A percentile compares a stretch with the other conserved stretches of the same genome.
These are phyloP conservation scores for Astreopora myriophthalma DNA, from an alignment of 64 coral and sea anemone genomes.

Conservation along the genomic window DNA sequence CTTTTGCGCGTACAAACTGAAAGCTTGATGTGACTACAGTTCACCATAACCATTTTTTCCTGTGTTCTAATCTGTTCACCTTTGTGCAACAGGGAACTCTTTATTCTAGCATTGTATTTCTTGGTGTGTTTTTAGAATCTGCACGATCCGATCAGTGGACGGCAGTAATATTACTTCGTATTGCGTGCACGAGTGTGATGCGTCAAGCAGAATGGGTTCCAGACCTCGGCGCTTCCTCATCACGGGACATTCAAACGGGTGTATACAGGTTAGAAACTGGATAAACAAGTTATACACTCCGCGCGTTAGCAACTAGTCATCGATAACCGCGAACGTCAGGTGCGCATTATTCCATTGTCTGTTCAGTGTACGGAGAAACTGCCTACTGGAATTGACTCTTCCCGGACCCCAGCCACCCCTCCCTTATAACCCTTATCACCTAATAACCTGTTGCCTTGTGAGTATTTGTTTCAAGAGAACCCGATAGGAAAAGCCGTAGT, in stretches of 20 bases:
- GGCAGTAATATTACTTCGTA: slow-evolving; percentile 93
- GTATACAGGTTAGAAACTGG: slow-evolving; percentile 71
- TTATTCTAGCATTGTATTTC: background rate
- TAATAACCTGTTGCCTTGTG: too few species aligned
- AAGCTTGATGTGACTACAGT: too few species aligned
- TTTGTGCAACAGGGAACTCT: background rate
- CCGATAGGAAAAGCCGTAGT: too few species aligned
- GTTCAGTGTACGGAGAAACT: too few species aligned
- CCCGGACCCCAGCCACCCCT: too few species aligned
- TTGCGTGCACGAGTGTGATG: slow-evolving; percentile 97
- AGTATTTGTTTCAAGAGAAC: too few species aligned
- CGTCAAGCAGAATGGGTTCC: slow-evolving; percentile 95
- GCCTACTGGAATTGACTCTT: too few species aligned
- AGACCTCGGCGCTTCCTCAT: slow-evolving; percentile 90
- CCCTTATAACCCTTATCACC: too few species aligned
- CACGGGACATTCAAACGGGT: slow-evolving; percentile 89
- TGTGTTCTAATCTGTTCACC: background rate
- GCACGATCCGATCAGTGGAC: slow-evolving; percentile 93
- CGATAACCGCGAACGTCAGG: background rate
- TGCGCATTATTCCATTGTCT: background rate
- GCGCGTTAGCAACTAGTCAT: background rate
- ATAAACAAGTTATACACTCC: background rate
- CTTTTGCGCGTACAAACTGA: too few species aligned
- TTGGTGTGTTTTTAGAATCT: slow-evolving; percentile 62
- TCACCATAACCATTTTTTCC: too few species aligned